These are phyloP conservation scores for Lagorchestes hirsutus DNA, from an alignment of 2,797 vertebrate species.

Conservation along the genomic window DNA sequence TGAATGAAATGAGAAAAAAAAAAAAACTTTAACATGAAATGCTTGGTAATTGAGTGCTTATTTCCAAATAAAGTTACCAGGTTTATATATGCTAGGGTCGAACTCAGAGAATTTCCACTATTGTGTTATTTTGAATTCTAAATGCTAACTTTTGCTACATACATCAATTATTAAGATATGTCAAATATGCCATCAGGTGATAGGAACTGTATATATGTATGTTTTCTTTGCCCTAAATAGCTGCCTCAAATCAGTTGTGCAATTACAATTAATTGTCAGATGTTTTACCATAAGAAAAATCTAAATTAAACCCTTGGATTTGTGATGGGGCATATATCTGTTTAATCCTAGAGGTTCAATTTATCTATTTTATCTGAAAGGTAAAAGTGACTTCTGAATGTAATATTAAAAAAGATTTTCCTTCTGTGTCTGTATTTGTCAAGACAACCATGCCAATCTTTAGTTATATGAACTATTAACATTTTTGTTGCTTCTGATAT, in stretches of 20 bases:
- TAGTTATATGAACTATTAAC: not conserved
- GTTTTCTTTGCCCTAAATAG: not conserved
- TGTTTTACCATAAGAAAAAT: not conserved
- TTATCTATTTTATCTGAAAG: not conserved
- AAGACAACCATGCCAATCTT: not conserved
- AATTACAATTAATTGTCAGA: not conserved
- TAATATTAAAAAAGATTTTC: not conserved
- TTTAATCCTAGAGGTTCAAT: not conserved
- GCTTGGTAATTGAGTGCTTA: not conserved
- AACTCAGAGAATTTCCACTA: not conserved
- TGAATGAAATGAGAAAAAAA: not conserved
- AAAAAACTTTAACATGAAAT: not conserved
- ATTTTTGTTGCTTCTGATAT: not conserved
- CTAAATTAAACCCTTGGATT: not conserved
- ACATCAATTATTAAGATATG: not conserved
- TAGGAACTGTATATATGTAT: not conserved
- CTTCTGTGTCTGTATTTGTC: not conserved
- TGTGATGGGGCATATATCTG: not conserved
- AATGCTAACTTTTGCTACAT: not conserved
- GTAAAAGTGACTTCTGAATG: not conserved
- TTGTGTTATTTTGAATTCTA: not conserved
- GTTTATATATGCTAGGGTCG: not conserved
- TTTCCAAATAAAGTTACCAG: not conserved
- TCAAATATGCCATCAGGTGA: not conserved
- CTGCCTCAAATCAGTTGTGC: not conserved